Conservation (phyloP, 2,888 invertebrate species). For the Ectropis crepuscularia region DNA sequence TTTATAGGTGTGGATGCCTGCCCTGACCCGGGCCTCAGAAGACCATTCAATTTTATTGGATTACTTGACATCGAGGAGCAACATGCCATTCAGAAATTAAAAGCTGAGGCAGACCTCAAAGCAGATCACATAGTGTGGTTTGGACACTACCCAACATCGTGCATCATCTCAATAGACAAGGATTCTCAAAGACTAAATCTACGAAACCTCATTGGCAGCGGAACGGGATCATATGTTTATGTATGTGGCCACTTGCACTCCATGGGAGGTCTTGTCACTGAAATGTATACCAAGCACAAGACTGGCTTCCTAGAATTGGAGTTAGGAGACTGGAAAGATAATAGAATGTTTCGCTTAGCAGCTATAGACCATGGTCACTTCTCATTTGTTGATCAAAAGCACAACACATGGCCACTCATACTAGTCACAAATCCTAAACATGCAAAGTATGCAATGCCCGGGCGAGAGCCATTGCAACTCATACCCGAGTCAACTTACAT, state of each 20-base stretch:
- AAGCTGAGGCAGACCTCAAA: constrained; percentile 78
- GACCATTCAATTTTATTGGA: constrained; percentile 97
- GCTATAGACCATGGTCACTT: constrained; percentile 96
- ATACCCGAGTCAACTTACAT: constrained; percentile 91
- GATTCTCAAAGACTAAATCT: constrained; percentile 78
- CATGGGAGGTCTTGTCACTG: constrained; percentile 90
- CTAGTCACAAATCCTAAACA: constrained; percentile 97
- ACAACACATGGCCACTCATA: constrained; percentile 92
- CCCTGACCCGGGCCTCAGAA: constrained; percentile 92
- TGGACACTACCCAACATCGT: constrained; percentile 96
- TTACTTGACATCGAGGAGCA: constrained; percentile 86
- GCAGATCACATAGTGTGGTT: constrained; percentile 86
- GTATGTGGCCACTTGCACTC: constrained; percentile 96
- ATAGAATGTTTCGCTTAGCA: constrained; percentile 92
- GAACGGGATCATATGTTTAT: constrained; percentile 88
- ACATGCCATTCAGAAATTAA: constrained; percentile 82
- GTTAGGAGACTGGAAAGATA: constrained; percentile 96
- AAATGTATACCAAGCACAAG: constrained; percentile 94
- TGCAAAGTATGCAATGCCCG: constrained; percentile 89
- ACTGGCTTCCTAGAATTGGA: constrained; percentile 94
- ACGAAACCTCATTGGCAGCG: constrained; percentile 85
- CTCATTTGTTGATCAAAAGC: constrained; percentile 91
- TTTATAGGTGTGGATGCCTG: constrained; percentile 95
- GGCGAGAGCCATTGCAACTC: constrained; percentile 88
- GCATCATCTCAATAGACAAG: constrained; percentile 87